Percentiles rank a stretch among this genome's conserved stretches.
Evolutionary conservation across 2,888 invertebrate species (phyloP).

Genomic region (Ophion slaviceki): DNA sequence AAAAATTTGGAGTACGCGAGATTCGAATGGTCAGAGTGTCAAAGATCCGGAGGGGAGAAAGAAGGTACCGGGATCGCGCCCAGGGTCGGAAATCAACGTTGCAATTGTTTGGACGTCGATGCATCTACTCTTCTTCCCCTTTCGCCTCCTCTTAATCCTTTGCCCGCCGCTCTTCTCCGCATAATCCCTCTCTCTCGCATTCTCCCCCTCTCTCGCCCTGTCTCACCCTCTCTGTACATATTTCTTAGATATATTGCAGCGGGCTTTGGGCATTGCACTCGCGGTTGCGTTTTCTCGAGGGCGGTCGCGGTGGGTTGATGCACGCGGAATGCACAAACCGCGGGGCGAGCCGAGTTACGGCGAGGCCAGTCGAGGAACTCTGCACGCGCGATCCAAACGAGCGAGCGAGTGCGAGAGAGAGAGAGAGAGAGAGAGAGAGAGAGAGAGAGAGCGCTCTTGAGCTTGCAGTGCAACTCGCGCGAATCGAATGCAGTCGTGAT

Average conservation of each 20-base stretch:
- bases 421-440: slow-evolving; percentile 42
- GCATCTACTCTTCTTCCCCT: slow-evolving; percentile 50
- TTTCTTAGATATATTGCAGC: slow-evolving; percentile 48
- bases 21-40: slow-evolving; percentile 50
- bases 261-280: slow-evolving; percentile 79
- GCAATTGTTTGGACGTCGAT: slow-evolving; percentile 63
- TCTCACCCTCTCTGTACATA: slow-evolving; percentile 10
- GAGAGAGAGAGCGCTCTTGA: slow-evolving; percentile 17
- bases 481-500: slow-evolving; percentile 63
- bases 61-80: slow-evolving; percentile 60
- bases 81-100: slow-evolving; percentile 65
- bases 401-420: slow-evolving; percentile 1
- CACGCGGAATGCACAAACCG: slow-evolving; percentile 77
- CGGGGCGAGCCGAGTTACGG: slow-evolving; percentile 56
- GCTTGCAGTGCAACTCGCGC: slow-evolving; percentile 56
- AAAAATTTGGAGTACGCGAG: slow-evolving; percentile 35
- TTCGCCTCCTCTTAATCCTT: neutral
- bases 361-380: slow-evolving; percentile 58
- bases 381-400: slow-evolving; percentile 33
- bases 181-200: neutral
- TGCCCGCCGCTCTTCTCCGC: no score
- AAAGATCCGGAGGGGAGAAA: slow-evolving; percentile 12
- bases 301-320: slow-evolving; percentile 78
- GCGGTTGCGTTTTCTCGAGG: slow-evolving; percentile 76
- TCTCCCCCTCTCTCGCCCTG: slow-evolving; percentile 6